Evolutionary conservation across 2,888 invertebrate genomes (phyloP), one percentile per base, ranked within the genome.

Genomic region (Platycheirus albimanus): DNA sequence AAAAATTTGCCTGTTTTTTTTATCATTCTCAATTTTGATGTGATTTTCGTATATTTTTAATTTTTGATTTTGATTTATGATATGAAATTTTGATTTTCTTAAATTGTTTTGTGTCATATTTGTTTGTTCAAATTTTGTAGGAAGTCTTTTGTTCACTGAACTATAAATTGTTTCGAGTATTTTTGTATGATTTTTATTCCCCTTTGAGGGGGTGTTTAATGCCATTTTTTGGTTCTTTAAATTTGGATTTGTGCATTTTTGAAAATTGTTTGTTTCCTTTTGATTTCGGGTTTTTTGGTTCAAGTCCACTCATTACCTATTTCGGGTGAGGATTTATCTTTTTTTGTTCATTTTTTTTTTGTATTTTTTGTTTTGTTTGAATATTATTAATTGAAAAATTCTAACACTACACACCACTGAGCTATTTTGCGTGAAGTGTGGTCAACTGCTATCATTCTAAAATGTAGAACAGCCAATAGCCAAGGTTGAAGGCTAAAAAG

Each of bases 381-480:
- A 54, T 64, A 19, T 64, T 19, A 74, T 63, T 69, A 43, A 56
- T 71, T 69, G 77, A 63, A 72, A 51, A 58, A 64, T 64, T 83
- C 67, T 74, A 79, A 86, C 86, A 86, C 86, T 87, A 86, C 86
- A 87, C 87, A 87, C 86, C 85, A 85, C 33, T 78, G 76, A 79
- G 86, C 86, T 87, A 86, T 81, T 86, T 83, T 84, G 87, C 87
- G 87, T 88, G 87, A 85, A 87, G 87, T 87, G 87, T 86, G 67
- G 86, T 56, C 85, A 85, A 85, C 72, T 87, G 86, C 86, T 87
- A 88, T 88, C 88, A 94, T 92, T 94, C 94, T 86, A 95, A 92
- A 87, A 96, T 94, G 90, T 98, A 98, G 91, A 98, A 98, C 87
- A 96, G 94, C 98, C 98, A 99, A 91, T 99, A 99, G 86, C 96